phyloP scores from a whole-genome alignment of 2,113 vertebrate species.

The Rana temporaria region DNA sequence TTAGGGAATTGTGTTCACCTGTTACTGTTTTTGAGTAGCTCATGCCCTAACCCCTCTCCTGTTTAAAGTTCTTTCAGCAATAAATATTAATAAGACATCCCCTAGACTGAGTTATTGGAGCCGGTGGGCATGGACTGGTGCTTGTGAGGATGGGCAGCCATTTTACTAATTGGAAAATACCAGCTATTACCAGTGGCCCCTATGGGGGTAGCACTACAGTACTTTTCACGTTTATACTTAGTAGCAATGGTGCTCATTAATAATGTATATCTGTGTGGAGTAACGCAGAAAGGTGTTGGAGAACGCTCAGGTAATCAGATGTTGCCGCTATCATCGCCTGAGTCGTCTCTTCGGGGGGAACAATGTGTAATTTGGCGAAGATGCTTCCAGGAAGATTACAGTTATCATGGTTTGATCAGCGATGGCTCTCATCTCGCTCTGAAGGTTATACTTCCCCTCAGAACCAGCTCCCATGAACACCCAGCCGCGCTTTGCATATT shows the following conservation, averaged over 20 bases:
- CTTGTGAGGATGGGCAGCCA: no score
- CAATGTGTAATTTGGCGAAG: slow-evolving; percentile 43
- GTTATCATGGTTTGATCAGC: slow-evolving; percentile 46
- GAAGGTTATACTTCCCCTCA: slow-evolving; percentile 46
- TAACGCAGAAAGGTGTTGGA: slow-evolving; percentile 2
- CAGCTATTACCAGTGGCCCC: no score
- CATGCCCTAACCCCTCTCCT: no score
- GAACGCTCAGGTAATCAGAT: slow-evolving; percentile 33
- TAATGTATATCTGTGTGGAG: neutral
- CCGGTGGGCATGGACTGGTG: no score
- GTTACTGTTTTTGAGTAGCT: no score
- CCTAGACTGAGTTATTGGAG: no score
- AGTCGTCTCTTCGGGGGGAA: neutral
- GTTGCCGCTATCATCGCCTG: slow-evolving; percentile 14
- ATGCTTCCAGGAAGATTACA: slow-evolving; percentile 50
- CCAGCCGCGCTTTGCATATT: slow-evolving; percentile 16
- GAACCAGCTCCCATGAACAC: slow-evolving; percentile 12
- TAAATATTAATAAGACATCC: no score
- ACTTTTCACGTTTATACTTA: neutral
- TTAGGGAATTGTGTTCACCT: no score
- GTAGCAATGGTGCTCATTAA: no score
- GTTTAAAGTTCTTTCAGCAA: no score
- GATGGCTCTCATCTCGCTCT: slow-evolving; percentile 22
- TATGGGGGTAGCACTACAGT: no score
- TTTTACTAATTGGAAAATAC: no score